These are phyloP conservation scores for Hybos culiciformis DNA, from an alignment of 2,888 invertebrate species.

Conservation along the genomic window DNA sequence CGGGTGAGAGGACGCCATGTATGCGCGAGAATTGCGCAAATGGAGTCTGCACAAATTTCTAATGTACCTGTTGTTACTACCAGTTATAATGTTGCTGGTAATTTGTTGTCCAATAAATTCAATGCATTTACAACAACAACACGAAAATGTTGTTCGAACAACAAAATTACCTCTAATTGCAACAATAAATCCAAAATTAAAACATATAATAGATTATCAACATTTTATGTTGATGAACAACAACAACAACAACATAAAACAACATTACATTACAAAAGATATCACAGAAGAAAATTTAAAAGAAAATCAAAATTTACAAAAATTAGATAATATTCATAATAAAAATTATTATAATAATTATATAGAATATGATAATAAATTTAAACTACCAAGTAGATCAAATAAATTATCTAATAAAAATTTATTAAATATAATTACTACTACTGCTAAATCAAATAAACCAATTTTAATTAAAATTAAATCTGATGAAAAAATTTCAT, in stretches of 20 bases:
- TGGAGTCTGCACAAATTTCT: constrained; percentile 38
- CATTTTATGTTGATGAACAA: constrained; percentile 12
- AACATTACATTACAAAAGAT: too few relatives aligned
- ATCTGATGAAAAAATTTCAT: constrained; percentile 14
- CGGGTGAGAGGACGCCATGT: constrained; percentile 37
- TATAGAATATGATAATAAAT: constrained; percentile 2
- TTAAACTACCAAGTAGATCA: not conserved
- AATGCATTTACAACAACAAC: constrained; percentile 15
- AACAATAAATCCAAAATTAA: not conserved
- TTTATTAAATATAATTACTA: not conserved
- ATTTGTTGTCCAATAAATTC: constrained; percentile 27
- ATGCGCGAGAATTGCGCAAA: constrained; percentile 39
- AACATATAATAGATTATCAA: constrained; percentile 4
- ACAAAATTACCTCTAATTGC: constrained; percentile 11
- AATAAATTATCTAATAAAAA: not conserved
- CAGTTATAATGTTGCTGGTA: constrained; percentile 32
- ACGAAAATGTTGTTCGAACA: constrained; percentile 16
- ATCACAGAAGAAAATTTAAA: not conserved
- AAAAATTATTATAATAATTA: constrained; percentile 8
- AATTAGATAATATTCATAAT: constrained; percentile 11
- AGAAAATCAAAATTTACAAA: constrained; percentile 7
- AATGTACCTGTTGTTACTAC: constrained; percentile 34
- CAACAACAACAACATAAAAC: constrained; percentile 10
- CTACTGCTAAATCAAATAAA: not conserved
- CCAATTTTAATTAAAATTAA: constrained; percentile 3